A percentile compares a stretch with the other conserved stretches of the same genome.
Evolutionary conservation across 2,797 vertebrate species (phyloP).

Genomic region (Falco concolor): DNA sequence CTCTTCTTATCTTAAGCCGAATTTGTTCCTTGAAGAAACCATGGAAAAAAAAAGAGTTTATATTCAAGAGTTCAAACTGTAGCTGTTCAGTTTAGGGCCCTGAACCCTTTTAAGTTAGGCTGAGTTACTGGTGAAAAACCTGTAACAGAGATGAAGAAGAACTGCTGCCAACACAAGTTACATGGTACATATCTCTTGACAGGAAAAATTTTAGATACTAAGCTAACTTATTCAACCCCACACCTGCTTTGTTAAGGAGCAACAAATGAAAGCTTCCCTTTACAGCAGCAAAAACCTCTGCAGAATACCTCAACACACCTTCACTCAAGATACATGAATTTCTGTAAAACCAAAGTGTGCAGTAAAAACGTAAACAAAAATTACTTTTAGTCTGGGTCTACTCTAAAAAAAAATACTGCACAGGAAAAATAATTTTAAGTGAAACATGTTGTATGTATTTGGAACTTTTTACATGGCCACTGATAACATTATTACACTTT

Average conservation of each 20-base stretch:
- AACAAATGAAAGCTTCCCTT: neutral
- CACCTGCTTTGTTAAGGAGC: neutral
- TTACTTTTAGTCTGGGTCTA: neutral
- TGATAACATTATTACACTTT: neutral
- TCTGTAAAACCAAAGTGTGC: neutral
- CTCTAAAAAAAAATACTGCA: neutral
- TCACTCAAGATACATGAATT: neutral
- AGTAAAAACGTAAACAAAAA: neutral
- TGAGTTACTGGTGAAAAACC: neutral
- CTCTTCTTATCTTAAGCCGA: neutral
- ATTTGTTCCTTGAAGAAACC: neutral
- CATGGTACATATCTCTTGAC: rapidly evolving
- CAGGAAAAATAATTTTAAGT: neutral
- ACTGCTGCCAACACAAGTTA: neutral
- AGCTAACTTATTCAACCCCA: neutral
- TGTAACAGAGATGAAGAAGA: neutral
- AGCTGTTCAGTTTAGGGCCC: neutral
- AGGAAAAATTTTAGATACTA: neutral
- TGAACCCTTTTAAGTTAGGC: neutral
- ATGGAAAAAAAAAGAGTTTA: neutral
- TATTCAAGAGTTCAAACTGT: neutral
- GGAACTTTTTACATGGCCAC: neutral
- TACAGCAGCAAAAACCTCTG: neutral
- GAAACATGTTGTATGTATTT: neutral
- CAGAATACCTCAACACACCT: neutral